Percentiles rank a stretch among this genome's conserved stretches.
Conservation (phyloP, 2,888 invertebrate genomes). For the Coecobrya sp. region DNA sequence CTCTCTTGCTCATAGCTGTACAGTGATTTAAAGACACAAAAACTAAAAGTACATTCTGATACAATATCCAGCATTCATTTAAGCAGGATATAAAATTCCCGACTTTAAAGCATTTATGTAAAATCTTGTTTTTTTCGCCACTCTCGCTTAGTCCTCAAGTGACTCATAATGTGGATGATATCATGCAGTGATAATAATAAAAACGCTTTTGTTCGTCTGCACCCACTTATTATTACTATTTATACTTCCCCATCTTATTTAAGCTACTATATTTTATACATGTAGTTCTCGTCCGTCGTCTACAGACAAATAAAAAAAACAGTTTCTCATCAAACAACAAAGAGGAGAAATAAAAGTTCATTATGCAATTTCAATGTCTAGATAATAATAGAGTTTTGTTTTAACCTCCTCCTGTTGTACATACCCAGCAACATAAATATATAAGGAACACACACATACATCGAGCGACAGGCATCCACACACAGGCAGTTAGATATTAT, state of each 20-base stretch:
- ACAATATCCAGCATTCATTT: neutral
- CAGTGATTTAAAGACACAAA: too few species aligned
- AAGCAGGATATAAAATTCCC: too few species aligned
- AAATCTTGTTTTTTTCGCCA: neutral
- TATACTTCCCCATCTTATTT: neutral
- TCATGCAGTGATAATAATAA: constrained; percentile 17
- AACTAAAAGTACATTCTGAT: neutral
- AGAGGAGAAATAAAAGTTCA: constrained; percentile 75
- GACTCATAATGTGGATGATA: neutral
- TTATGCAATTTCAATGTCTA: constrained; percentile 80
- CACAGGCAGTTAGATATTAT: neutral
- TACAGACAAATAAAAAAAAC: neutral
- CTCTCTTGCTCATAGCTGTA: too few species aligned
- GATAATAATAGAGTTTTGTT: constrained; percentile 80
- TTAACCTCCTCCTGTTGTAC: constrained; percentile 76
- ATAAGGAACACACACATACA: constrained; percentile 76
- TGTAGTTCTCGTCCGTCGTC: neutral
- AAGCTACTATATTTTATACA: neutral
- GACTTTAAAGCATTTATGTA: neutral
- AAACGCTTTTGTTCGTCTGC: neutral
- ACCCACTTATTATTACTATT: constrained; percentile 13
- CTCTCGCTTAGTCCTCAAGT: neutral
- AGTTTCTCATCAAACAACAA: constrained; percentile 42
- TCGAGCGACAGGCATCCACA: neutral
- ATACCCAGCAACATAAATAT: constrained; percentile 48